Evolutionary conservation across 2,113 vertebrate species (phyloP), one percentile per base, ranked within the genome.

Genomic region (Abramis brama): DNA sequence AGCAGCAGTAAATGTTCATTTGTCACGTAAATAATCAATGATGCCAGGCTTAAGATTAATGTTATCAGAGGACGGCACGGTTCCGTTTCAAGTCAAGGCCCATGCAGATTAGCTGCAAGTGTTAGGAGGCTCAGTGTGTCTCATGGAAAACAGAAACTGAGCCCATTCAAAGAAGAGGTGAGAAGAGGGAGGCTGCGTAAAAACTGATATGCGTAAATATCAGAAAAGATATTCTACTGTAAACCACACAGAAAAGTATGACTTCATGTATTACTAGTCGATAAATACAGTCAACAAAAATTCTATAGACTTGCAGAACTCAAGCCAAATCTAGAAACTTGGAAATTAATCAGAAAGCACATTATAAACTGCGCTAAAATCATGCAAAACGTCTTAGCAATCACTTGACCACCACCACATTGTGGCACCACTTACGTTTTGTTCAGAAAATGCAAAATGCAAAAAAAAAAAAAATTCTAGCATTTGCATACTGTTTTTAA

Each of bases 11-110:
- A 84, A 82, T 79, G 68, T 86, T 80, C 87, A 87, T 88, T 85
- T 87, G 87, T 88, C 87, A 90, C 79, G 75, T 39, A 60, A 23
- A 83, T 88, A 88, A 87, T 85, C 79, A 87, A 86, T 84, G 52
- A 88, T 85, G 82, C 77, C 87, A 80, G 62, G 68, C 4, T 68
- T 64, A 86, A 89, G 87, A 89, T 88, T 59, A 82, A 90, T 86
- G 73, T 52, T 66, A 79, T 85, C 57, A 85, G 76, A 82, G 76
- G 55, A 84, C 68, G 62, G 39, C 80, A 60, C 30, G 4, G 59
- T 84, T 83, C 6, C 9, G 45, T 64, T 83, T 75, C 8, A 30
- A 79, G 50, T 78, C 79, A 88, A 88, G 79, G 83, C 73, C 85
- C 10, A 25, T 39, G 62, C 39, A 82, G 60, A 81, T 66, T 81